These are phyloP conservation scores for Cariama cristata DNA, from an alignment of 2,113 vertebrate species.

Conservation along the genomic window DNA sequence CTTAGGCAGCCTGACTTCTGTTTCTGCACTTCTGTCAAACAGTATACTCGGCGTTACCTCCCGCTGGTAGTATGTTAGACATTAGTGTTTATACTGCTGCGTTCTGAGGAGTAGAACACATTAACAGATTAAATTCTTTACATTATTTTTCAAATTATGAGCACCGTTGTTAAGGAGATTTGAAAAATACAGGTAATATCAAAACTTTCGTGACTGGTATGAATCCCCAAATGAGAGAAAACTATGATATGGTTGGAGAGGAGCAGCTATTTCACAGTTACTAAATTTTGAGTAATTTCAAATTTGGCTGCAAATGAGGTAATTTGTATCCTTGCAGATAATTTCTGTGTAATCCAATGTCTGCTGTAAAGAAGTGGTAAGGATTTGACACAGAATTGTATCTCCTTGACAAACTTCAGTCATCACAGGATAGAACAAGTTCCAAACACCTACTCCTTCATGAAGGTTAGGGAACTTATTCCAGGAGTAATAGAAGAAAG, in stretches of 20 bases:
- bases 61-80: not conserved
- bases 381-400: not conserved
- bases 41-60: not conserved
- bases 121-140: not conserved
- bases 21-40: not conserved
- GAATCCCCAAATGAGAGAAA: not conserved
- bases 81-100: not conserved
- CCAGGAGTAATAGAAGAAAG: not conserved
- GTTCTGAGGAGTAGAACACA: not conserved
- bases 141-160: not conserved
- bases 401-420: not conserved
- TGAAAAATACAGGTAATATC: not conserved
- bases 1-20: not conserved
- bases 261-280: not conserved
- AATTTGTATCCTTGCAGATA: not conserved
- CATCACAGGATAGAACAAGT: not conserved
- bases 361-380: not conserved
- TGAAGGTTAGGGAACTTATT: not conserved
- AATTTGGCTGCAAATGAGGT: not conserved
- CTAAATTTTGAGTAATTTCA: not conserved
- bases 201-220: not conserved
- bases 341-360: not conserved
- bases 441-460: not conserved
- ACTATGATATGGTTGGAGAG: not conserved
- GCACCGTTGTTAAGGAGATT: not conserved